phyloP scores from a whole-genome alignment of 2,888 invertebrate genomes.

The Allophyes oxyacanthae region DNA sequence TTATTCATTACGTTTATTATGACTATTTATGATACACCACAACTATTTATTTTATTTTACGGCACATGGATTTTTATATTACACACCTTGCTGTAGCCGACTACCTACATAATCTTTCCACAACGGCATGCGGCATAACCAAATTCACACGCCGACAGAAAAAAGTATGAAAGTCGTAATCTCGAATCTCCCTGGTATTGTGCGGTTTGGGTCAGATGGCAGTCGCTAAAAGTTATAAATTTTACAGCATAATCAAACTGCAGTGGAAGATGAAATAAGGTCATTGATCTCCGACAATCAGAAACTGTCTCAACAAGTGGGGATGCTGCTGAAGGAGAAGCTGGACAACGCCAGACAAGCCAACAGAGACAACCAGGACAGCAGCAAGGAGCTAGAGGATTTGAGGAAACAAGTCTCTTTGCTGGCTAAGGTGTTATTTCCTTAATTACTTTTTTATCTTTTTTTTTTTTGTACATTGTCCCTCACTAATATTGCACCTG shows the following conservation, averaged over 20 bases:
- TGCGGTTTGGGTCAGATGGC: too few species aligned
- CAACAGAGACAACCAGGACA: constrained; percentile 63
- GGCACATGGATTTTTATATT: not conserved
- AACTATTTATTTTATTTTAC: not conserved
- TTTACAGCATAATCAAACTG: constrained; percentile 78
- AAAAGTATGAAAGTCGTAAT: too few species aligned
- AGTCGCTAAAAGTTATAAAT: not conserved
- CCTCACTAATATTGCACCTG: too few species aligned
- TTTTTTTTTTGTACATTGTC: not conserved
- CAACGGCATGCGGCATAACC: too few species aligned
- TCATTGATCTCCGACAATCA: constrained; percentile 82
- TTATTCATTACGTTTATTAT: constrained; percentile 6
- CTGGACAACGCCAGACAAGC: constrained; percentile 68
- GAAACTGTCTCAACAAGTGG: constrained; percentile 82
- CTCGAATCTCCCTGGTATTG: too few species aligned
- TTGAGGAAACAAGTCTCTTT: constrained; percentile 74
- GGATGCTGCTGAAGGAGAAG: constrained; percentile 76
- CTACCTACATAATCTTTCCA: too few species aligned
- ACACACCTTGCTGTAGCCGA: too few species aligned
- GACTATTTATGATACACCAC: too few species aligned
- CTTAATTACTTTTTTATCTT: not conserved
- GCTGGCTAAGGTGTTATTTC: constrained; percentile 64
- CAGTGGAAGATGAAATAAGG: constrained; percentile 80
- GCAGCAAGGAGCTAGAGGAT: constrained; percentile 74
- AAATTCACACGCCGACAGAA: too few species aligned